Evolutionary conservation across 2,797 vertebrate species (phyloP), one percentile per base, ranked within the genome.

Genomic region (Premnoplex brunnescens): DNA sequence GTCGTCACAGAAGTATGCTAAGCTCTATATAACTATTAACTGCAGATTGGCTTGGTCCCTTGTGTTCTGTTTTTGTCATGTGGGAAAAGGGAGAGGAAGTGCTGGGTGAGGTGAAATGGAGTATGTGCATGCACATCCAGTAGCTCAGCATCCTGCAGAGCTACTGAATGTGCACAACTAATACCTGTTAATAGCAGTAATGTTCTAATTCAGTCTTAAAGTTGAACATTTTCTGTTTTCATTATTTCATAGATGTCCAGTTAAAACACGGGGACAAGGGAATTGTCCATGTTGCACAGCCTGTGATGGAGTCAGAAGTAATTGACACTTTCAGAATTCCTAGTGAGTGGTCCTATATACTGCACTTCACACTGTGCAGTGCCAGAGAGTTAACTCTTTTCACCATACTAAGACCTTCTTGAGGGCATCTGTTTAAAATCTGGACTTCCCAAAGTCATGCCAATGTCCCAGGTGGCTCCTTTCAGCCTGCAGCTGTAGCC

Each of bases 81-180:
- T 88, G 44, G 66, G 62, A 58, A 36, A 36, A 62, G 41, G 27
- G 36, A 81, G 86, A 58, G 49, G 66, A 5, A 3, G 21, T 59
- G 36, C 49, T 52, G 55, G 28, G 21, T 58, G 51, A 75, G 12
- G 43, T 52, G 58, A 36, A 64, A 64, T 5, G 8, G 28, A 34
- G 36, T 16, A 32, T 8, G 14, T 41, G 34, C 1, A 0, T 27
- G 20, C 12, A 41, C 22, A 22, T 34, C 30, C 1, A 0, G 26
- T 36, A 44, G 30, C 64, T 79, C 69, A 46, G 1, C 26, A 18
- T 55, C 46, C 72, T 76, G 52, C 49, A 27, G 76, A 72, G 41
- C 41, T 52, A 39, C 54, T 55, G 52, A 43, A 63, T 0, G 0
- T 46, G 12, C 36, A 59, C 27, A 46, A 0, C 43, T 73, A 41